These are phyloP conservation scores for Syndactyla subalaris DNA, from an alignment of 2,797 vertebrate genomes.

Conservation along the genomic window DNA sequence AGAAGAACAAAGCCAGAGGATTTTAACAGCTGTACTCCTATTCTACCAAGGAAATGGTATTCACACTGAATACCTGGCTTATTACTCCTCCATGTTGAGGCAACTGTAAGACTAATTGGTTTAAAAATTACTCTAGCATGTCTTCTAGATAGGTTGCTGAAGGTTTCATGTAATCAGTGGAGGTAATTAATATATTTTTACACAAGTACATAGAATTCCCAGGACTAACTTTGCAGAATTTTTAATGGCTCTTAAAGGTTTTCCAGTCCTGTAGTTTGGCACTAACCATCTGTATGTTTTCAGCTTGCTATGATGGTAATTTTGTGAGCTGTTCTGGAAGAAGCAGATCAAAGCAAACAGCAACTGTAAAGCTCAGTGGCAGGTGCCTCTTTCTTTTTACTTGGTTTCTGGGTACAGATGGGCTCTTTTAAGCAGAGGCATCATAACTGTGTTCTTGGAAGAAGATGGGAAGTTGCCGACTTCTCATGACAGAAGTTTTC, in stretches of 20 bases:
- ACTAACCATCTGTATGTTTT: neutral
- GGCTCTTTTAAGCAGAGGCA: neutral
- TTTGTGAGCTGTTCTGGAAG: neutral
- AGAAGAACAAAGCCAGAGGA: neutral
- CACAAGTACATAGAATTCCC: neutral
- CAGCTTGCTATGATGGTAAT: neutral
- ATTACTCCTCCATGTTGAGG: neutral
- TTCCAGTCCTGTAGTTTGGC: neutral
- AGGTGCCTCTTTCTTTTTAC: neutral
- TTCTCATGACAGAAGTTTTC: neutral
- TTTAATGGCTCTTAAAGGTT: neutral
- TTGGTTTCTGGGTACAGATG: neutral
- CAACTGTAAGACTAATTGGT: neutral
- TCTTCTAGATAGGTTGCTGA: neutral
- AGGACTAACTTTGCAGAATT: neutral
- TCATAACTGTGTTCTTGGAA: neutral
- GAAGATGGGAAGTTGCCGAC: neutral
- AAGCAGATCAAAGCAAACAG: constrained; percentile 28
- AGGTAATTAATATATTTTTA: neutral
- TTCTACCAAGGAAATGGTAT: neutral
- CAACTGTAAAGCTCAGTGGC: neutral
- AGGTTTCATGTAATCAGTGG: neutral
- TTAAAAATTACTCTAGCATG: neutral
- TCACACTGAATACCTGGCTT: neutral
- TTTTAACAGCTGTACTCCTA: neutral